phyloP scores from a whole-genome alignment of 2,888 invertebrate species.

The Bimastos eiseni region DNA sequence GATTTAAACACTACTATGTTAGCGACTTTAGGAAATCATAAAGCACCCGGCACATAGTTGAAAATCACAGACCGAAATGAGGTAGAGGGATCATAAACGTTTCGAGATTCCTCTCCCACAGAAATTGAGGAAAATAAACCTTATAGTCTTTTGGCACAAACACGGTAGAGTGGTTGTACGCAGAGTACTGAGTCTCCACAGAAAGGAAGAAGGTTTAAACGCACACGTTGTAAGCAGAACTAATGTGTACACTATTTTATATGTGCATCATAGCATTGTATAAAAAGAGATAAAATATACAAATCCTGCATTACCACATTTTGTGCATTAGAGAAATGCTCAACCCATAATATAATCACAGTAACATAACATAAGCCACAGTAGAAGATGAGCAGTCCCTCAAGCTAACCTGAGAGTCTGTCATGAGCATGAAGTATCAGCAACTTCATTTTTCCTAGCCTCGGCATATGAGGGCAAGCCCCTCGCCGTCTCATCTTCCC shows the following conservation, averaged over 20 bases:
- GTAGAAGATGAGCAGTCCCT: too few relatives aligned
- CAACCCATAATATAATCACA: neutral
- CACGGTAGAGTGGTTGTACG: neutral
- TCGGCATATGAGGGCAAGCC: too few relatives aligned
- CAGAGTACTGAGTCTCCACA: neutral
- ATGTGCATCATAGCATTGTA: neutral
- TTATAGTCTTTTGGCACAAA: neutral
- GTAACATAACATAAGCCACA: too few relatives aligned
- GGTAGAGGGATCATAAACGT: neutral
- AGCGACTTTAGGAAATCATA: neutral
- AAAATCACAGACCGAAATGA: conserved; percentile 6
- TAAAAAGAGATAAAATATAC: neutral
- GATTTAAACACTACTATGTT: neutral
- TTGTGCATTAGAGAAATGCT: neutral
- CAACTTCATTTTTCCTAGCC: too few relatives aligned
- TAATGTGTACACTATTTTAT: neutral
- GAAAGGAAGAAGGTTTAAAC: neutral
- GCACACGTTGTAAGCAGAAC: neutral
- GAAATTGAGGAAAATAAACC: neutral
- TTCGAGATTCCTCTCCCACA: neutral
- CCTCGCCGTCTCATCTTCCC: too few relatives aligned
- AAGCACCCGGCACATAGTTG: neutral
- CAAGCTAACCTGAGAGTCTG: too few relatives aligned
- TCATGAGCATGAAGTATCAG: too few relatives aligned
- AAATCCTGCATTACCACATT: neutral